Conservation (phyloP, 2,113 vertebrate genomes). For the Urocolius indicus region DNA sequence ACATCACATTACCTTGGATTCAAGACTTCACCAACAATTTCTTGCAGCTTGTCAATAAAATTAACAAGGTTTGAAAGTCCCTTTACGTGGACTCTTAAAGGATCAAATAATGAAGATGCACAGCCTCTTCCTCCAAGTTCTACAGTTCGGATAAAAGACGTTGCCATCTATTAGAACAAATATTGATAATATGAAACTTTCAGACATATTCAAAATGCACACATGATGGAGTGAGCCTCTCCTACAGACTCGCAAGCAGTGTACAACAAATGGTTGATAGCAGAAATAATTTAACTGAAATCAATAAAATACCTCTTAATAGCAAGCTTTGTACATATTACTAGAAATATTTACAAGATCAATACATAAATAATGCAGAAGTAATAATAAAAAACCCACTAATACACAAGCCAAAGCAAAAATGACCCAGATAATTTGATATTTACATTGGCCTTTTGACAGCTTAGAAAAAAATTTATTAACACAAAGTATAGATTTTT, state of each 20-base stretch:
- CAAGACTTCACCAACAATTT: conserved; percentile 88
- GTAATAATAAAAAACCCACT: background rate
- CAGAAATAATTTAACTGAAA: background rate
- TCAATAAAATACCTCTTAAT: background rate
- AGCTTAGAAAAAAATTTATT: background rate
- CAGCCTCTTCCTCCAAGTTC: conserved; percentile 93
- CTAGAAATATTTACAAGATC: background rate
- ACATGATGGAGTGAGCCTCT: background rate
- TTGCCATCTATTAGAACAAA: conserved; percentile 77
- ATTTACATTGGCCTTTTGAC: background rate
- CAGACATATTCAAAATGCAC: background rate
- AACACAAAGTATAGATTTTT: background rate
- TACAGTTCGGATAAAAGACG: conserved; percentile 88
- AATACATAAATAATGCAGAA: background rate
- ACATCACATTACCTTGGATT: conserved; percentile 84
- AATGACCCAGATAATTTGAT: background rate
- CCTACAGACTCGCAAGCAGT: background rate
- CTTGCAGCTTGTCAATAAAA: conserved; percentile 90
- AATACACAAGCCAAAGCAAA: background rate
- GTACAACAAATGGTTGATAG: background rate
- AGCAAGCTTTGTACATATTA: background rate
- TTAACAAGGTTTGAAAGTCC: conserved; percentile 87
- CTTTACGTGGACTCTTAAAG: conserved; percentile 87
- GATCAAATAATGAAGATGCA: conserved; percentile 84
- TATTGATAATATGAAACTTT: background rate